Evolutionary conservation across 2,113 vertebrate species (phyloP), one percentile per base, ranked within the genome.

Genomic region (Amblyopsis rosae): DNA sequence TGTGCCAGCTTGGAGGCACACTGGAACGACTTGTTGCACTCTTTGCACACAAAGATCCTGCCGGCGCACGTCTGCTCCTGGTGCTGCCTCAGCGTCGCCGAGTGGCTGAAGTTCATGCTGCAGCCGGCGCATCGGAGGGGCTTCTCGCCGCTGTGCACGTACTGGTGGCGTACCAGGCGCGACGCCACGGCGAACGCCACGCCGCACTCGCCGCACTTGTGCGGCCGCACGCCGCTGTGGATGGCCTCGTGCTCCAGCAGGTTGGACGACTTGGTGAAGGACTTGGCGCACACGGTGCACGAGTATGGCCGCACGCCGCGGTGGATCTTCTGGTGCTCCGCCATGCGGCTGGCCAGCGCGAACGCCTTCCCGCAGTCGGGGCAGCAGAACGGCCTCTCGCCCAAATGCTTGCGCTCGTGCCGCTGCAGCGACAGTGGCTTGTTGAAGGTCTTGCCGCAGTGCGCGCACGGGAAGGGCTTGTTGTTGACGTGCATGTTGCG

Each of bases 371-470:
- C 91, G 1, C 92, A 93, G 69, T 92, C 90, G 0, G 92, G 86
- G 66, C 95, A 95, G 55, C 87, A 85, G 84, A 93, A 94, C 0
- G 95, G 95, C 70, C 89, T 88, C 51, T 93, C 93, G 0, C 94
- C 95, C 16, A 94, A 82, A 87, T 95, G 95, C 35, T 91, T 93
- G 12, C 93, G 92, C 72, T 94, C 93, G 15, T 95, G 95, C 12
- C 94, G 92, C 68, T 93, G 91, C 60, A 95, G 83, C 6, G 93
- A 91, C 0, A 94, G 90, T 2, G 93, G 92, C 56, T 93, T 93
- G 62, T 94, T 94, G 82, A 95, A 95, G 85, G 93, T 94, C 74
- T 93, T 91, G 49, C 86, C 93, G 0, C 95, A 95, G 17, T 93
- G 87, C 0, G 76, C 75, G 80, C 95, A 95, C 1, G 90, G 92